Base-by-base conservation (phyloP, 1,140 invertebrate species). In the Drosophila pallidifrons region DNA sequence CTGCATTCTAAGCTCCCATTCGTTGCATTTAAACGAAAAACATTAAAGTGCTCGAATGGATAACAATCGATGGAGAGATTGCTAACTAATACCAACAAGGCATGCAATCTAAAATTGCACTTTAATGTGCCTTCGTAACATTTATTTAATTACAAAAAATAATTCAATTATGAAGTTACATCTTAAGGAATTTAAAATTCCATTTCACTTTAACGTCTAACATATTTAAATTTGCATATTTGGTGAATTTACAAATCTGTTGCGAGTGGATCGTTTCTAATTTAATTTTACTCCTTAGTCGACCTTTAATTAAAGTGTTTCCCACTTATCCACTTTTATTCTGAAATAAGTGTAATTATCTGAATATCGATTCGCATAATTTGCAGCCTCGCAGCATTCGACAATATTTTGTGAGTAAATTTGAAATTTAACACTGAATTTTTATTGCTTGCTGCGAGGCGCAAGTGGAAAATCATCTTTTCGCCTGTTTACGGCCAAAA, bases 401-500 rank as follows among this genome's bases (percentile, higher is more conserved):
- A 30, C 45, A 47, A 61, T 49, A 46, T 20, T 65, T 65, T 30
- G 20, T 3, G 25, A n/a, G 16, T 15, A 45, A 59, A 67, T 68
- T 67, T 15, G 46, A 73, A 46, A 66, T 55, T 77, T 61, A 60
- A 73, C 64, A 49, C 16, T 43, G 30, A 30, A 25, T 60, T 77
- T 75, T 75, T 75, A 78, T 71, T 25, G 76, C 46, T 30, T 16
- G 51, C 60, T 61, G 20, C 35, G 59, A 45, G 30, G 38, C 75
- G 51, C 67, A 70, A 54, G 49, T 66, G 51, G 51, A 66, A 55
- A 59, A 65, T 76, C 77, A 72, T 79, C 63, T 72, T 72, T 73
- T 57, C 38, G 30, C 16, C 61, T 47, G 68, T 77, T 79, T 79
- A 79, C 77, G 13, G 74, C 41, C 68, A 57, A 79, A 79, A 79